A percentile compares a stretch with the other conserved stretches of the same genome.
Conservation (phyloP, 2,888 invertebrate genomes). For the Ptychoptera albimana region DNA sequence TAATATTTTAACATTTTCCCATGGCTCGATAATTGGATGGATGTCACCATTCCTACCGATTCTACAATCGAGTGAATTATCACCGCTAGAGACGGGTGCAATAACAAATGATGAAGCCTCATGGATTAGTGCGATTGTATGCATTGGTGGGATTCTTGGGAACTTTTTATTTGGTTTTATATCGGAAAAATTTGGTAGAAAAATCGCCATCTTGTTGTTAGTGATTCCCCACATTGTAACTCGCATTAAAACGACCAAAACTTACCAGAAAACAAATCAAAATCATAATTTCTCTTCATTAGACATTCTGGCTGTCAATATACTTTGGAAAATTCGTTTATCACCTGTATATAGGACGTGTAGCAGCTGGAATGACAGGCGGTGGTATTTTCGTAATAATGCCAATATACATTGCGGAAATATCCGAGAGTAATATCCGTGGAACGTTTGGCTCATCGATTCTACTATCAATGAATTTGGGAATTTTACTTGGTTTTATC, state of each 20-base stretch:
- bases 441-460: slow-evolving; percentile 22
- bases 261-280: too few relatives aligned
- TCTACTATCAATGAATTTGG: slow-evolving; percentile 20
- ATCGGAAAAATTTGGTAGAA: slow-evolving; percentile 23
- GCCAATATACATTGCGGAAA: slow-evolving; percentile 27
- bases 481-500: slow-evolving; percentile 21
- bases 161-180: slow-evolving; percentile 23
- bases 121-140: slow-evolving; percentile 25
- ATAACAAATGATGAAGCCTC: slow-evolving; percentile 21
- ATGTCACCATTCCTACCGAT: slow-evolving; percentile 24
- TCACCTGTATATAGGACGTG: slow-evolving; percentile 22
- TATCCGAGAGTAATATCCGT: slow-evolving; percentile 22
- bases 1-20: slow-evolving; percentile 20
- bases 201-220: slow-evolving; percentile 16
- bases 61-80: slow-evolving; percentile 15
- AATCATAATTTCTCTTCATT: neutral
- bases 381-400: slow-evolving; percentile 22
- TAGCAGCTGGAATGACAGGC: slow-evolving; percentile 22
- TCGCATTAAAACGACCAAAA: too few relatives aligned
- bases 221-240: slow-evolving; percentile 22
- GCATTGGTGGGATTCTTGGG: slow-evolving; percentile 23
- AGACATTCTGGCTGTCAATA: slow-evolving; percentile 23
- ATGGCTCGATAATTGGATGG: slow-evolving; percentile 25
- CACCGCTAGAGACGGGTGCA: slow-evolving; percentile 21
- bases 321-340: slow-evolving; percentile 20